Base-by-base conservation (phyloP, 2,797 vertebrate genomes). In the Sphenopsis melanotis region DNA sequence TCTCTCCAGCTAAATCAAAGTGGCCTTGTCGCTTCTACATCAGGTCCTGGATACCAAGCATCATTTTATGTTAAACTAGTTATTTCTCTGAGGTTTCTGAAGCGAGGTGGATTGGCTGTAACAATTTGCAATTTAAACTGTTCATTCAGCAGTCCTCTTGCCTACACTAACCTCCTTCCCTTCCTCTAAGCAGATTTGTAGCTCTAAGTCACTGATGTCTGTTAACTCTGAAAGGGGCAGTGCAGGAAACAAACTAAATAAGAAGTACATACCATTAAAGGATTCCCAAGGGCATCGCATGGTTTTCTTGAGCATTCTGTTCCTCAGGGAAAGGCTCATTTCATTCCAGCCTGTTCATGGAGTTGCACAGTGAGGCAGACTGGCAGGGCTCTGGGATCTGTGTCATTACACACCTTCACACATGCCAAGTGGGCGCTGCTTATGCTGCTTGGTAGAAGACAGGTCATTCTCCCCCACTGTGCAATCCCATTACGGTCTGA, bases 401-500 rank as follows among this genome's bases (percentile, higher is more conserved):
- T 96, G 89, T 89, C 83, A 91, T 86, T 82, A 59, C 80, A 94
- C 63, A 78, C 69, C 91, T 92, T 94, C 90, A 83, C 60, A 87
- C 50, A 27, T 1, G 2, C 89, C 61, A 71, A 90, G 80, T 88
- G 88, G 42, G 88, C 3, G 8, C 93, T 83, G 68, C 94, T 90
- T 83, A 87, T 32, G 61, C 88, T 83, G 89, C 84, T 47, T 53
- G 95, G 57, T 52, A 63, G 82, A 89, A 95, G 94, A 72, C 95
- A 93, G 96, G 97, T 97, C 91, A 90, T 70, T 96, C 90, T 94
- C 90, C 89, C 96, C 95, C 79, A n/a, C 96, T 39, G 95, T 15
- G 81, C 94, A 97, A 97, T 97, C 97, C 89, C 94, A 96, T 97
- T 97, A 97, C 10, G 70, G 95, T 86, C 94, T 92, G 83, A 74